Conservation (phyloP, 2,797 vertebrate genomes). For the Oreonectes daqikongensis region DNA sequence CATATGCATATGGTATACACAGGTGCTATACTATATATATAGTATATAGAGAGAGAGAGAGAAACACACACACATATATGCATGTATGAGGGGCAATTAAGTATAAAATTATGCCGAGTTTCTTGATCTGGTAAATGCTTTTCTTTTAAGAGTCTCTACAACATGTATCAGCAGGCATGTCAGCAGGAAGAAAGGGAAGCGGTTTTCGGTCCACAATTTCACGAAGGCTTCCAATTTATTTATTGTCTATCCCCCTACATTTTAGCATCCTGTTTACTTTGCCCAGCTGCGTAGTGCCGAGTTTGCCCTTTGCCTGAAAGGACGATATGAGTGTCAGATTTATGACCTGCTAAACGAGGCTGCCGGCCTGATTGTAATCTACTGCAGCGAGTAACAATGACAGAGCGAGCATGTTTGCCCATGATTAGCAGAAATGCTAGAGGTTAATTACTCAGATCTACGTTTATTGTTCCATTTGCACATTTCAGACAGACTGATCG, state of each 20-base stretch:
- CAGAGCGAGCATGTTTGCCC: constrained; percentile 93
- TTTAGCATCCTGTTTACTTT: constrained; percentile 30
- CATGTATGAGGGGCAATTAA: too few species aligned
- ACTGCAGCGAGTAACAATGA: constrained; percentile 88
- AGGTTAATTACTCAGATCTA: constrained; percentile 95
- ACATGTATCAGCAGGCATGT: background rate
- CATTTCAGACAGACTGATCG: constrained; percentile 96
- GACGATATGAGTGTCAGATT: constrained; percentile 54
- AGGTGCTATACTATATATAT: background rate
- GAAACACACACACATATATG: too few species aligned
- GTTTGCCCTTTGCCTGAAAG: constrained; percentile 52
- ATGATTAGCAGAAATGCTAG: constrained; percentile 96
- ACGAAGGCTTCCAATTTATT: constrained; percentile 28
- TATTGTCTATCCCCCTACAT: constrained; percentile 36
- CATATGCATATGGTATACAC: too few species aligned
- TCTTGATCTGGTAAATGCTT: background rate
- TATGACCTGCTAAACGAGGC: constrained; percentile 70
- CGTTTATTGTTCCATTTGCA: constrained; percentile 99
- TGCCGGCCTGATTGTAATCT: constrained; percentile 85
- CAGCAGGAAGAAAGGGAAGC: background rate
- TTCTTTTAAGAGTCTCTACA: background rate
- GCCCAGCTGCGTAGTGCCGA: constrained; percentile 36
- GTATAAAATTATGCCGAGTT: background rate
- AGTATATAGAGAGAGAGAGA: too few species aligned
- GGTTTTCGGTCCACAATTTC: background rate